Percentiles rank a stretch among this genome's conserved stretches.
These are phyloP conservation scores for Tenthredo livida DNA, from an alignment of 2,888 invertebrate genomes.

Conservation along the genomic window DNA sequence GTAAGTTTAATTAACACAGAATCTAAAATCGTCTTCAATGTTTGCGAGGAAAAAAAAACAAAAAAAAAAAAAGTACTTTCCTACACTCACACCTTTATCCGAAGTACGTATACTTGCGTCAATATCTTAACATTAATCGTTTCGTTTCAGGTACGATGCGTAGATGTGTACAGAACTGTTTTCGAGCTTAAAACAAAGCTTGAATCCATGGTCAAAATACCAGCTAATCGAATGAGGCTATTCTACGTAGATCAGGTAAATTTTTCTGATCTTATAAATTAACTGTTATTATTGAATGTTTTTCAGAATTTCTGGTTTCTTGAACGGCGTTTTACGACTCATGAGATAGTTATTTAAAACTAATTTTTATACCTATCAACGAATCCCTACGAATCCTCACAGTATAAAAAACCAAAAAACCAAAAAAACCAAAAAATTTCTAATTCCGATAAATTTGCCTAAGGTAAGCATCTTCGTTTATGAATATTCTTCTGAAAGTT, in stretches of 20 bases:
- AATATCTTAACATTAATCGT: background rate
- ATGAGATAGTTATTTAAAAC: conserved; percentile 63
- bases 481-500: conserved; percentile 43
- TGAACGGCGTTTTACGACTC: conserved; percentile 59
- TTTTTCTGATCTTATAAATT: conserved; percentile 14
- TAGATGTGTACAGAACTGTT: conserved; percentile 84
- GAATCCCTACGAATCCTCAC: background rate
- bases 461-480: conserved; percentile 56
- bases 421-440: background rate
- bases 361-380: conserved; percentile 5
- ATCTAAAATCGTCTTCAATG: background rate
- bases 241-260: conserved; percentile 91
- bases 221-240: conserved; percentile 91
- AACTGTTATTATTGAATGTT: conserved; percentile 41
- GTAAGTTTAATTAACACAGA: conserved; percentile 71
- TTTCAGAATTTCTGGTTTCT: conserved; percentile 66
- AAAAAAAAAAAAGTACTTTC: background rate
- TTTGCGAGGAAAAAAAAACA: background rate
- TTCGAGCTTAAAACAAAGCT: conserved; percentile 90
- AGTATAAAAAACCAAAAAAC: background rate
- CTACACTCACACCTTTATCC: background rate
- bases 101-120: background rate
- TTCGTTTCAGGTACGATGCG: conserved; percentile 72
- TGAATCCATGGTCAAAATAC: conserved; percentile 90
- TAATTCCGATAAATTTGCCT: conserved; percentile 4